These are phyloP conservation scores for Callaeas wilsoni DNA, from an alignment of 2,113 vertebrate species.

Conservation along the genomic window DNA sequence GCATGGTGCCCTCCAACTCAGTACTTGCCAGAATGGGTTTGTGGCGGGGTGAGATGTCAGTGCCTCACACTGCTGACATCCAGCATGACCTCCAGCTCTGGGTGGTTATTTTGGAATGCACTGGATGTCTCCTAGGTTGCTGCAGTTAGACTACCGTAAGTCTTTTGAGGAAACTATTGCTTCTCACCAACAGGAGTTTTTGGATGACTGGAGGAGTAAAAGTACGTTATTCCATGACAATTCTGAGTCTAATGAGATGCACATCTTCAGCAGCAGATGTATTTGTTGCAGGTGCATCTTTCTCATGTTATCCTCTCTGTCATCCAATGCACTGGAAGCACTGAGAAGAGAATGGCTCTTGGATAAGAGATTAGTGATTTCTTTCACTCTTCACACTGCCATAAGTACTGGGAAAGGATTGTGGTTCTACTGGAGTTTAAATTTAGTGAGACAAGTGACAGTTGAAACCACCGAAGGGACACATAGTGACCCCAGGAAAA, in stretches of 20 bases:
- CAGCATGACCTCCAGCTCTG: not conserved
- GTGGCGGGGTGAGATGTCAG: accelerated
- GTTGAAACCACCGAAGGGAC: not conserved
- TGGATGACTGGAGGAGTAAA: not conserved
- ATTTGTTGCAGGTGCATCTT: not conserved
- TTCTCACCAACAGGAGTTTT: not conserved
- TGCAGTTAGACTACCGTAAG: not conserved
- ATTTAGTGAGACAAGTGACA: not conserved
- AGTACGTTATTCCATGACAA: not conserved
- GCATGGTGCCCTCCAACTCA: accelerated
- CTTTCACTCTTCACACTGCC: not conserved
- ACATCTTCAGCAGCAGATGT: not conserved
- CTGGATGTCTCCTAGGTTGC: not conserved
- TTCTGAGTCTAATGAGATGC: not conserved
- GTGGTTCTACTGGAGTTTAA: not conserved
- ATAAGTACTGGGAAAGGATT: not conserved
- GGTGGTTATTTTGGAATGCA: not conserved
- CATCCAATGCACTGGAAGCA: not conserved
- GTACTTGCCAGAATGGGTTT: accelerated
- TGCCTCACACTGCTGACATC: not conserved
- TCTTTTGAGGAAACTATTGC: not conserved
- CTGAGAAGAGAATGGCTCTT: not conserved
- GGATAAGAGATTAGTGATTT: not conserved
- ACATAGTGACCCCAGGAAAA: not conserved
- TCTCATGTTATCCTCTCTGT: not conserved